Base-by-base conservation (phyloP, 2,888 invertebrate genomes). In the Aethes cnicana region DNA sequence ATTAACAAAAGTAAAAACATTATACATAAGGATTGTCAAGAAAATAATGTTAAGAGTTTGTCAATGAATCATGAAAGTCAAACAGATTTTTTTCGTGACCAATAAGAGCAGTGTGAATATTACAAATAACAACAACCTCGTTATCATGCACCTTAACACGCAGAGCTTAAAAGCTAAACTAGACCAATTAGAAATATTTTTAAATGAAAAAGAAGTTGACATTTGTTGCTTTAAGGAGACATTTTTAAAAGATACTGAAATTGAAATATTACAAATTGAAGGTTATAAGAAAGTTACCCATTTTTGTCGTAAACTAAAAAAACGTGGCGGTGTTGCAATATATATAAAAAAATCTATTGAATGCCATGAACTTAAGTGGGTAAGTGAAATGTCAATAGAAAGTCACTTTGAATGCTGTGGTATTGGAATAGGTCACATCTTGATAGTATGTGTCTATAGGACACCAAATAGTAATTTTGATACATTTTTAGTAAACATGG, bases 361-460 rank as follows among this genome's bases (percentile, higher is more conserved):
- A 2, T 25, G n/a, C 6, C 37, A 9, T 23, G 25, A 23, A 4
- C 16, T 37, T 1, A 8, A 37, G 2, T 37, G 37, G 37, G 14
- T 37, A 25, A n/a, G 14, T n/a, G 9, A 37, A 14, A 25, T 41
- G 17, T 26, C 42, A 11, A 4, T 42, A 1, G 42, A 42, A n/a
- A 20, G 42, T 28, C 42, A 42, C 12, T 42, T 42, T 20, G 42
- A 42, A 42, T 8, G 16, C 4, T 42, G 42, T 42, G 28, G 33
- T 6, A n/a, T n/a, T 2, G 4, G 2, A 11, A 11, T 17, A 4
- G 21, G 1, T 23, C 8, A 23, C 8, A 23, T 23, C 6, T 8
- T 23, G n/a, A n/a, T n/a, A n/a, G n/a, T n/a, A n/a, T n/a, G n/a
- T n/a, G n/a, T n/a, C n/a, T n/a, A n/a, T n/a, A n/a, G n/a, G n/a